Evolutionary conservation across 2,888 invertebrate species (phyloP).

Genomic region (Lasius platythorax): DNA sequence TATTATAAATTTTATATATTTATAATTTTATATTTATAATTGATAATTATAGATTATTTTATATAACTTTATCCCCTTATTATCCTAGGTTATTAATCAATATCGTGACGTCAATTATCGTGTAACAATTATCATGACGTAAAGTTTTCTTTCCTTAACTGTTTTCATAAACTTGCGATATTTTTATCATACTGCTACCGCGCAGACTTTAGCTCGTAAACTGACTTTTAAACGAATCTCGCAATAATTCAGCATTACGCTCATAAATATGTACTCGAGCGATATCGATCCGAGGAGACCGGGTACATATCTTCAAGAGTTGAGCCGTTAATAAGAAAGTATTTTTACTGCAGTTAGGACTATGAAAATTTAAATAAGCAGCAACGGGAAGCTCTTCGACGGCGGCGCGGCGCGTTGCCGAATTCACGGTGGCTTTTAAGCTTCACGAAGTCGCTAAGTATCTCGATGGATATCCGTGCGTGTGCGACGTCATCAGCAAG

Average conservation of each 20-base stretch:
- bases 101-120: not conserved
- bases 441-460: slow-evolving; percentile 16
- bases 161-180: not conserved
- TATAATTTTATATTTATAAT: not conserved
- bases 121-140: not conserved
- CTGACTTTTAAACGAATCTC: slow-evolving; percentile 41
- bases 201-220: slow-evolving; percentile 30
- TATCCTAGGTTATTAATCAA: not conserved
- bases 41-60: not conserved
- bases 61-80: not conserved
- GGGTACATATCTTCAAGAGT: slow-evolving; percentile 41
- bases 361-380: slow-evolving; percentile 55
- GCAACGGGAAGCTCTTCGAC: slow-evolving; percentile 35
- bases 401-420: slow-evolving; percentile 6
- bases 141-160: not conserved
- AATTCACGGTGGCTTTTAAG: slow-evolving; percentile 50
- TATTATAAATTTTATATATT: not conserved
- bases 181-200: slow-evolving; percentile 8
- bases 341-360: slow-evolving; percentile 51
- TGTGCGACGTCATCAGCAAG: slow-evolving; percentile 34
- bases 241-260: slow-evolving; percentile 50
- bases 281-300: slow-evolving; percentile 67
- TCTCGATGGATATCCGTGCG: slow-evolving; percentile 33
- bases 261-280: slow-evolving; percentile 74
- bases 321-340: slow-evolving; percentile 24